These are phyloP conservation scores for Strix aluco DNA, from an alignment of 2,113 vertebrate genomes.

Conservation along the genomic window DNA sequence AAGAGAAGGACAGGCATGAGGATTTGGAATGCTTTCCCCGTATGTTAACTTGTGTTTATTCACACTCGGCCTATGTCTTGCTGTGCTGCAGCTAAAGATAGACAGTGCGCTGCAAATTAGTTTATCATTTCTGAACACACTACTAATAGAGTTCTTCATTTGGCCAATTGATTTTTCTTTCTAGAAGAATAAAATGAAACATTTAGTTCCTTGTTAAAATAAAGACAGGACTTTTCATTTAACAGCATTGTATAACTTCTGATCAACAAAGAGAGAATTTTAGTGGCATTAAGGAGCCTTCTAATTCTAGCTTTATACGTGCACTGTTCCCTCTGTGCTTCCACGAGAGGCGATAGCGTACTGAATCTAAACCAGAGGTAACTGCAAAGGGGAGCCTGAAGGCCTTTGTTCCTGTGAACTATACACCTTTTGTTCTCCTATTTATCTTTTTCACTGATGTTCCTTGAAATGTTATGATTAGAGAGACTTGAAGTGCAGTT, in stretches of 20 bases:
- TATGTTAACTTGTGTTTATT: slow-evolving; percentile 20
- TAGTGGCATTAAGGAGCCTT: neutral
- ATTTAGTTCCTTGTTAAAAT: neutral
- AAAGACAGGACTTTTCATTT: neutral
- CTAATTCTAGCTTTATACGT: neutral
- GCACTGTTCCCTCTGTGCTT: neutral
- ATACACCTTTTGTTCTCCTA: neutral
- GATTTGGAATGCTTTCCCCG: neutral
- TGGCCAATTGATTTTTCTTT: neutral
- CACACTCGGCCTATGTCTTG: neutral
- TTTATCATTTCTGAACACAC: neutral
- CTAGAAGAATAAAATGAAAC: neutral
- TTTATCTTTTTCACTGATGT: neutral
- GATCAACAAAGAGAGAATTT: neutral
- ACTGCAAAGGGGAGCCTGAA: neutral
- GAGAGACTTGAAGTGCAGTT: neutral
- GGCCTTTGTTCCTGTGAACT: neutral
- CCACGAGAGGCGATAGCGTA: neutral
- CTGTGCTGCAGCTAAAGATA: slow-evolving; percentile 44
- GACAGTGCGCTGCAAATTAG: neutral
- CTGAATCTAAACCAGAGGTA: neutral
- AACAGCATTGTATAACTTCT: neutral
- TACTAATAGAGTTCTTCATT: neutral
- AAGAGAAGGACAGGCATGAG: neutral
- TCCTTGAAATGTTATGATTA: neutral